Evolutionary conservation across 2,113 vertebrate species (phyloP).

Genomic region (Narcine bancroftii): DNA sequence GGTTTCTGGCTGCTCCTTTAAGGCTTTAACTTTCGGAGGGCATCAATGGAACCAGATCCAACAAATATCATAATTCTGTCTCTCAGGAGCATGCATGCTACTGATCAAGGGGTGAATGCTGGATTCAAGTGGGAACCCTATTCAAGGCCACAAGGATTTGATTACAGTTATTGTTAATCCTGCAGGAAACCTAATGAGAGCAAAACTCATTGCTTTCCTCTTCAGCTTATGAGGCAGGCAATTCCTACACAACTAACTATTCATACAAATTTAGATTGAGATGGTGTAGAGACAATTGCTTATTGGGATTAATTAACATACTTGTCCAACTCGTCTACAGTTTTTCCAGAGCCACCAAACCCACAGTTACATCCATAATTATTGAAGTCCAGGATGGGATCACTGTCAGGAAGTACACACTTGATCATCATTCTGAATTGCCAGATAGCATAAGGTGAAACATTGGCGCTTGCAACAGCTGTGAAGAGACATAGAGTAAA

Average conservation of each 20-base stretch:
- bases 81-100: not conserved
- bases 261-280: not conserved
- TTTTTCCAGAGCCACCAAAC: not conserved
- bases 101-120: not conserved
- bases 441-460: not conserved
- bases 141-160: not conserved
- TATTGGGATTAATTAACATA: not conserved
- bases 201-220: not conserved
- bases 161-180: not conserved
- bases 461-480: not conserved
- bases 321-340: slow-evolving; percentile 18
- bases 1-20: not conserved
- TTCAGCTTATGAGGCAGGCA: not conserved
- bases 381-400: slow-evolving; percentile 20
- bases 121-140: not conserved
- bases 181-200: not conserved
- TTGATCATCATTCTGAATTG: not conserved
- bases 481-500: not conserved
- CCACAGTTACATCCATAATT: slow-evolving; percentile 33
- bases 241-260: not conserved
- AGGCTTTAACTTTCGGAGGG: not conserved
- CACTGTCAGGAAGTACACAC: not conserved
- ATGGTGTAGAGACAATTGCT: not conserved
- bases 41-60: not conserved
- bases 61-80: not conserved